phyloP scores from a whole-genome alignment of 2,797 vertebrate species.

The Myiotriccus ornatus region DNA sequence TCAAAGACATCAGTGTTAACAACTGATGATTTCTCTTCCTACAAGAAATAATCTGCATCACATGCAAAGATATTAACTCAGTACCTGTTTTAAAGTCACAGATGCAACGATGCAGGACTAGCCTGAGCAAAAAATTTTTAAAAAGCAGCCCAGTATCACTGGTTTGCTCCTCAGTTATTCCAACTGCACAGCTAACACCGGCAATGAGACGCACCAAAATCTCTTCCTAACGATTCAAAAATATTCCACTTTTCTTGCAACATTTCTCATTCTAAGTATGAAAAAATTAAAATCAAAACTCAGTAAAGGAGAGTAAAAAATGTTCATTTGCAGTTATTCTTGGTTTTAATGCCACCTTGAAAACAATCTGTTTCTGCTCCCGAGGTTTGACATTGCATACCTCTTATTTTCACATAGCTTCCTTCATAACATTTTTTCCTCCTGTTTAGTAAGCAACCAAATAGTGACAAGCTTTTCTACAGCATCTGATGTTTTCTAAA shows the following conservation, averaged over 20 bases:
- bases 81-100: not conserved
- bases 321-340: not conserved
- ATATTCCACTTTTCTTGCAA: not conserved
- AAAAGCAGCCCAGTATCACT: not conserved
- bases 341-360: not conserved
- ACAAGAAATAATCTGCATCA: not conserved
- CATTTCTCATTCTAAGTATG: not conserved
- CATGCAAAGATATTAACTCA: not conserved
- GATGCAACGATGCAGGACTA: not conserved
- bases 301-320: not conserved
- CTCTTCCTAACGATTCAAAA: not conserved
- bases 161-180: not conserved
- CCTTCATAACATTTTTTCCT: not conserved
- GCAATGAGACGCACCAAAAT: not conserved
- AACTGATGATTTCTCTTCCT: not conserved
- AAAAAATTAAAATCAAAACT: not conserved
- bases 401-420: not conserved
- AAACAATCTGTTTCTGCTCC: not conserved
- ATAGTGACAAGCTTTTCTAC: not conserved
- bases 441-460: slow-evolving; percentile 32
- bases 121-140: not conserved
- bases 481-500: slow-evolving; percentile 14
- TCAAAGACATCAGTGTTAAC: not conserved
- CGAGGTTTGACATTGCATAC: not conserved
- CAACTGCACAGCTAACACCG: not conserved